Conservation (phyloP, 2,797 vertebrate genomes). For the Lepilemur ruficaudatus region DNA sequence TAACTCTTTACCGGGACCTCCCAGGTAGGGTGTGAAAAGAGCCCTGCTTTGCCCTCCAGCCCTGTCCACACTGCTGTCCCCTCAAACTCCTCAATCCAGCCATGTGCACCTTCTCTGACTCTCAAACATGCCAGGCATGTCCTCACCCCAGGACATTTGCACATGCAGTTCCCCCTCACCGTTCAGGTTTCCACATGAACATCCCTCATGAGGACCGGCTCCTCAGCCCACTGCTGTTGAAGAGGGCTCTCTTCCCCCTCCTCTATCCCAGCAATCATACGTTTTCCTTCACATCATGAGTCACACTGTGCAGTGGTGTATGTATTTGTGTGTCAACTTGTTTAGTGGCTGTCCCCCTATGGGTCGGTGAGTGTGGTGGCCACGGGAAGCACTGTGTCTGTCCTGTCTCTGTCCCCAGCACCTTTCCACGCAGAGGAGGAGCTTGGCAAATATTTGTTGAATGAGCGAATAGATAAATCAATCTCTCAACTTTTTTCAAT, state of each 20-base stretch:
- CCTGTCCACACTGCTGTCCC: neutral
- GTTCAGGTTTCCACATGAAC: neutral
- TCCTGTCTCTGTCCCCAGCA: neutral
- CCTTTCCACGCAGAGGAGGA: neutral
- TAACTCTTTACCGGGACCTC: neutral
- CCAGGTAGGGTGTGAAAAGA: neutral
- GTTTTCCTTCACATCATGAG: neutral
- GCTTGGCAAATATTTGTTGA: neutral
- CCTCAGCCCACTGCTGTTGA: neutral
- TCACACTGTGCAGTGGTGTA: neutral
- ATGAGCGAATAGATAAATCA: neutral
- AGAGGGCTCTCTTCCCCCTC: neutral
- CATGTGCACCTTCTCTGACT: neutral
- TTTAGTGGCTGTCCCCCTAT: neutral
- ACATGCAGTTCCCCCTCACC: neutral
- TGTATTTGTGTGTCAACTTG: neutral
- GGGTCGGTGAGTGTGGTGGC: neutral
- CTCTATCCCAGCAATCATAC: accelerated
- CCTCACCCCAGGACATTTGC: neutral
- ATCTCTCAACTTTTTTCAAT: neutral
- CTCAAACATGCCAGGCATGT: accelerated
- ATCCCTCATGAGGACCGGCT: accelerated
- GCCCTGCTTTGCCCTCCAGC: too few relatives aligned
- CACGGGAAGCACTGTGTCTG: neutral
- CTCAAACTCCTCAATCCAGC: neutral